Conservation (phyloP, 92 coral and sea anemone genomes). For the Montipora capitata region DNA sequence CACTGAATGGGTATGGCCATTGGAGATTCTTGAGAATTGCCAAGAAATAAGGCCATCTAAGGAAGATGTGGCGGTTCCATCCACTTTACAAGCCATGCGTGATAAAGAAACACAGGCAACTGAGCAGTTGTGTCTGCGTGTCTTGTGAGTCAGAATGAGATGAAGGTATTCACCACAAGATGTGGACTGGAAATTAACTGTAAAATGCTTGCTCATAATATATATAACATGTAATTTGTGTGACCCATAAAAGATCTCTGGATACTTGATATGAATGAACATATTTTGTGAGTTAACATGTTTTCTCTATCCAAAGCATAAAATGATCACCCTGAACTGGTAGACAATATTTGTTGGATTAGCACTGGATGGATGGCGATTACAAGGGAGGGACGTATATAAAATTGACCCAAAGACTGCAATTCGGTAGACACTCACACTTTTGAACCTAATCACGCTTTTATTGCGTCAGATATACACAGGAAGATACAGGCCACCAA, state of each 20-base stretch:
- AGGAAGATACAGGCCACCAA: constrained; percentile 34
- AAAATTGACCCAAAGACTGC: neutral
- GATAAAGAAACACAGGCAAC: constrained; percentile 10
- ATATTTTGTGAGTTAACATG: neutral
- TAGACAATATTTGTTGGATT: neutral
- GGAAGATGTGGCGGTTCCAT: neutral
- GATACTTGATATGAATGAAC: no score
- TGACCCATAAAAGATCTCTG: neutral
- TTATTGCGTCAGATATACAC: constrained; percentile 39
- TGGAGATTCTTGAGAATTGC: neutral
- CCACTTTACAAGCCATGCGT: constrained; percentile 4
- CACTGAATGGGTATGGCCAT: neutral
- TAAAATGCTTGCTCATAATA: no score
- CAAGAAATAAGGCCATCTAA: neutral
- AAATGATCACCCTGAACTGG: neutral
- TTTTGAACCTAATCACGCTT: neutral
- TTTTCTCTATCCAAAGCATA: neutral
- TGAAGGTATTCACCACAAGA: no score
- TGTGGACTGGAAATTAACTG: no score
- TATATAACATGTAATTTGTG: no score
- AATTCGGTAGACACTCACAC: neutral
- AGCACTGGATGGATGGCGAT: neutral
- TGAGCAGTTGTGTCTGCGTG: no score
- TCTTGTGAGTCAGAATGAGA: no score
- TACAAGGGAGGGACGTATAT: neutral